Percentiles rank a stretch among this genome's conserved stretches.
These are phyloP conservation scores for Arctocebus calabarensis DNA, from an alignment of 2,797 vertebrate species.

Conservation along the genomic window DNA sequence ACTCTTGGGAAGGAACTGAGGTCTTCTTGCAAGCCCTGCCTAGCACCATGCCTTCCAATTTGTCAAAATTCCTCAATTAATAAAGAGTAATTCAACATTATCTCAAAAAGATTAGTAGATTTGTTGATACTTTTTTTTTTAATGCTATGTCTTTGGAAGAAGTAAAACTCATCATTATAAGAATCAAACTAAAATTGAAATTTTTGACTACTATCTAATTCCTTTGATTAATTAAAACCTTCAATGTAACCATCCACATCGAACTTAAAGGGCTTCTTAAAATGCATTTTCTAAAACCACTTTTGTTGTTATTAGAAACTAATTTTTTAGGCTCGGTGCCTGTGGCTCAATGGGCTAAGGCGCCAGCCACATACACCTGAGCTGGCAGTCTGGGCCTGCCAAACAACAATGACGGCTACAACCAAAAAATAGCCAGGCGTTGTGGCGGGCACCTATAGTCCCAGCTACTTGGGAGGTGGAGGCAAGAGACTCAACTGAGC, in stretches of 20 bases:
- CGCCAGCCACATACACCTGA: too few relatives aligned
- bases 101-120: not conserved
- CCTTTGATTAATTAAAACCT: conserved; percentile 3
- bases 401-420: too few relatives aligned
- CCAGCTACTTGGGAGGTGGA: too few relatives aligned
- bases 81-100: conserved; percentile 11
- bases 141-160: not conserved
- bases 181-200: conserved; percentile 28
- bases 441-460: too few relatives aligned
- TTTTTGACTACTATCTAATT: not conserved
- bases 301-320: not conserved
- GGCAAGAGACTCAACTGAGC: too few relatives aligned
- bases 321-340: too few relatives aligned
- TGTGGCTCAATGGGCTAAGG: too few relatives aligned
- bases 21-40: not conserved
- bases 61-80: not conserved
- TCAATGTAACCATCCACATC: conserved; percentile 25
- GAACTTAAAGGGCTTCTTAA: not conserved
- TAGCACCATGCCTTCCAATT: not conserved
- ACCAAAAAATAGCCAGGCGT: too few relatives aligned
- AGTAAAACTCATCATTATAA: conserved; percentile 49
- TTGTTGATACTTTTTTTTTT: conserved; percentile 23
- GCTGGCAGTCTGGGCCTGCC: too few relatives aligned
- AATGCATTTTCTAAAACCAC: not conserved
- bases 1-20: too few relatives aligned